Percentiles rank a stretch among this genome's conserved stretches.
Evolutionary conservation across 2,888 invertebrate species (phyloP).

Genomic region (Lasioglossum villosulum): DNA sequence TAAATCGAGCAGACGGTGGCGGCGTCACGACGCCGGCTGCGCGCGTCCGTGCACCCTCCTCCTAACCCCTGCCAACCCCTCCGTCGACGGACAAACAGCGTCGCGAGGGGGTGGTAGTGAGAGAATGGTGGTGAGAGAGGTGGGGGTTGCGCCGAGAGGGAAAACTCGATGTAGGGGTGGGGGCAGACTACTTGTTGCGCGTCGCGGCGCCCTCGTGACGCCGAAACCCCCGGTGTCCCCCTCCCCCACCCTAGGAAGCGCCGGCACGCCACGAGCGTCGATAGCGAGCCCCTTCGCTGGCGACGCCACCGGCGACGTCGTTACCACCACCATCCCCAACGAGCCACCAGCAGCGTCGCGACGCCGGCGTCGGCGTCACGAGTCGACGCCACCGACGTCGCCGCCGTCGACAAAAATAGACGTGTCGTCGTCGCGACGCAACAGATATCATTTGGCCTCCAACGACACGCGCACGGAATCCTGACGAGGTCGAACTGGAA

Average conservation of each 20-base stretch:
- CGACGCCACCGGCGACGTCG: constrained; percentile 49
- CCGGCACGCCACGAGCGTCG: constrained; percentile 22
- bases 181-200: constrained; percentile 82
- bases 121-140: background rate
- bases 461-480: constrained; percentile 38
- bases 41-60: constrained; percentile 62
- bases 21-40: constrained; percentile 78
- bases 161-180: constrained; percentile 75
- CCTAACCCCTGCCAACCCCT: background rate
- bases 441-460: constrained; percentile 77
- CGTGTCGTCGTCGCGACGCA: constrained; percentile 79
- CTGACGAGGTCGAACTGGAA: background rate
- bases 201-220: constrained; percentile 75
- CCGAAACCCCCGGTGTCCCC: constrained; percentile 20
- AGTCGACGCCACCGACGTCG: constrained; percentile 42
- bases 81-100: background rate
- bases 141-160: constrained; percentile 62
- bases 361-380: constrained; percentile 25
- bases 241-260: constrained; percentile 21
- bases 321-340: constrained; percentile 33
- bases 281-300: constrained; percentile 47
- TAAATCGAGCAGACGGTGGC: constrained; percentile 81
- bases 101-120: background rate
- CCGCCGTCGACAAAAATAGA: constrained; percentile 78
- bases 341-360: constrained; percentile 41